phyloP scores from a whole-genome alignment of 2,797 vertebrate genomes.

The Acanthis flammea region DNA sequence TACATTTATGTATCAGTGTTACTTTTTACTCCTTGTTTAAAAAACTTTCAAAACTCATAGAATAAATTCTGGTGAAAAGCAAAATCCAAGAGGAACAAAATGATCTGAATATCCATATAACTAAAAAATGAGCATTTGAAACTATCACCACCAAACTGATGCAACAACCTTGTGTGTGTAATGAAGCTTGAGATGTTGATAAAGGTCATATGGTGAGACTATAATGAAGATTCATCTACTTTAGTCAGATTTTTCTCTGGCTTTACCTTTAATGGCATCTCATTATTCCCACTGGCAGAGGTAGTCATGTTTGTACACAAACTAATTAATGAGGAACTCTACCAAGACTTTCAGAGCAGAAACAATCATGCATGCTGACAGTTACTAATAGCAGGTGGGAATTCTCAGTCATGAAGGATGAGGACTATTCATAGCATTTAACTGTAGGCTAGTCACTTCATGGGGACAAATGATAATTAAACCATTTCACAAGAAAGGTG shows the following conservation, averaged over 20 bases:
- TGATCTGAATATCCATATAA: not conserved
- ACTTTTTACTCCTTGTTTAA: not conserved
- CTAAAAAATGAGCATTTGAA: not conserved
- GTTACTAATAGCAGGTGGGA: conserved; percentile 64
- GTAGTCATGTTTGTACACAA: conserved; percentile 64
- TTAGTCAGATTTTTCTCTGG: conserved; percentile 12
- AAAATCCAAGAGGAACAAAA: not conserved
- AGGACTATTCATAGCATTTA: conserved; percentile 24
- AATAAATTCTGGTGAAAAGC: not conserved
- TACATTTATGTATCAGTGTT: not conserved
- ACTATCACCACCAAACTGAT: not conserved
- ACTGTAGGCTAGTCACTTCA: not conserved
- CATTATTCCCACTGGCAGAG: conserved; percentile 44
- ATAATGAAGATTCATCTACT: conserved; percentile 53
- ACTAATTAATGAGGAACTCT: conserved; percentile 62
- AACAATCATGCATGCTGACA: conserved; percentile 59
- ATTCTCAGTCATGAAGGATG: conserved; percentile 46
- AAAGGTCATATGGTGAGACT: conserved; percentile 32
- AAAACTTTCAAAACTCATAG: not conserved
- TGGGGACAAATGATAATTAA: not conserved
- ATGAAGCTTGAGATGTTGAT: conserved; percentile 49
- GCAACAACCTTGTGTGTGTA: conserved; percentile 34
- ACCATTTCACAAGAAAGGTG: not conserved
- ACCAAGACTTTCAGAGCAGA: conserved; percentile 50
- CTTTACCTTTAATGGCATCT: conserved; percentile 33